Conservation (phyloP, 2,113 vertebrate genomes). For the Caranx melampygus region DNA sequence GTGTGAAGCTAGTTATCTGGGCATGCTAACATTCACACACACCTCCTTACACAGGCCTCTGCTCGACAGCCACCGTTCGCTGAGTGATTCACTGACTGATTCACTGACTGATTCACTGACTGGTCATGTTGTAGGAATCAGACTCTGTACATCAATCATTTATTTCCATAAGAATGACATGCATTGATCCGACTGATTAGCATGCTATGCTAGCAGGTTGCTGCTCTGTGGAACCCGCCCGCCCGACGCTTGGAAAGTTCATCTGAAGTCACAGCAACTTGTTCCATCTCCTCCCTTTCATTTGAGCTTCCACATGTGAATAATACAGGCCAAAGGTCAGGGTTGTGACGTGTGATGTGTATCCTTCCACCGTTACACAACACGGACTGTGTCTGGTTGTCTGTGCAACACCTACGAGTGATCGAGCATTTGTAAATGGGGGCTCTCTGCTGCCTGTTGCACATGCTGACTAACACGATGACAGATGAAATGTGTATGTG, state of each 20-base stretch:
- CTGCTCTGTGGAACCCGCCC: not conserved
- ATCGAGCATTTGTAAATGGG: not conserved
- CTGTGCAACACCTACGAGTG: not conserved
- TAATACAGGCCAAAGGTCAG: not conserved
- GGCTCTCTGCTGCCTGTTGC: not conserved
- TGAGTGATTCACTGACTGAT: too few relatives aligned
- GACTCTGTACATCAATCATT: too few relatives aligned
- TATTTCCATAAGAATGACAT: too few relatives aligned
- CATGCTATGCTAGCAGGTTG: not conserved
- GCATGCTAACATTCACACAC: not conserved
- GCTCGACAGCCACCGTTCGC: too few relatives aligned
- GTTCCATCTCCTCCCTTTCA: not conserved
- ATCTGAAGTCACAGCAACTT: not conserved
- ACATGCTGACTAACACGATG: not conserved
- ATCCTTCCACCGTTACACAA: not conserved
- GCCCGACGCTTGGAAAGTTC: not conserved
- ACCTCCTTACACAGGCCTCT: too few relatives aligned
- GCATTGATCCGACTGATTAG: too few relatives aligned
- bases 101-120: too few relatives aligned
- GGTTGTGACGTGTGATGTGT: not conserved
- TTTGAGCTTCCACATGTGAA: not conserved
- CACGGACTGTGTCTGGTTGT: not conserved
- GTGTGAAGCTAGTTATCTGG: not conserved
- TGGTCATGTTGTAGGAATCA: too few relatives aligned
- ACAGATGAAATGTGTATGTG: not conserved